Conservation (phyloP, 2,888 invertebrate species). For the Acronicta alni region DNA sequence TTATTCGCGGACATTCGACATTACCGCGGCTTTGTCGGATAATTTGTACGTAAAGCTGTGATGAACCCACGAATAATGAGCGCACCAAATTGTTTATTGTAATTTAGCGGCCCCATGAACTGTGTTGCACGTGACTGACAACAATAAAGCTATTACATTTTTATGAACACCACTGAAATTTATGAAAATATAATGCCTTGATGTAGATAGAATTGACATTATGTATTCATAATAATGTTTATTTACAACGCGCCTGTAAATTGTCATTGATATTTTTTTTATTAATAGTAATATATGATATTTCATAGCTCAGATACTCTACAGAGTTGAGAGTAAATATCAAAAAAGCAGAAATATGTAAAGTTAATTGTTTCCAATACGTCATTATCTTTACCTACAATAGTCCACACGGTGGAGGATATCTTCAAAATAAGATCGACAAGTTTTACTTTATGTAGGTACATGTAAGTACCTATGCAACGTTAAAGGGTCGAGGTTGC, state of each 20-base stretch:
- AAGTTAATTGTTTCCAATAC: not conserved
- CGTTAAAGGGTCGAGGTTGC: constrained; percentile 54
- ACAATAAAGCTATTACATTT: constrained; percentile 82
- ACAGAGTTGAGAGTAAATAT: too few species aligned
- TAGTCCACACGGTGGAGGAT: too few species aligned
- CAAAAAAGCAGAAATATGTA: too few species aligned
- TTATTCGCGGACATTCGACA: constrained; percentile 85
- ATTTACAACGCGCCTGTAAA: constrained; percentile 13
- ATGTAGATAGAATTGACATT: constrained; percentile 59
- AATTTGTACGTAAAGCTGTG: constrained; percentile 82
- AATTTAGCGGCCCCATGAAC: constrained; percentile 81
- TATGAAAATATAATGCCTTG: constrained; percentile 51
- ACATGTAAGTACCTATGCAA: constrained; percentile 20
- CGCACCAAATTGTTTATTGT: constrained; percentile 86
- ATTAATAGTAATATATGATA: constrained; percentile 1
- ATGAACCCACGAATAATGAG: constrained; percentile 85
- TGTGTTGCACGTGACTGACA: constrained; percentile 80
- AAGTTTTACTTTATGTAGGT: constrained; percentile 30
- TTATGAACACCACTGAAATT: constrained; percentile 68
- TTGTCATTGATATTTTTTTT: constrained; percentile 11
- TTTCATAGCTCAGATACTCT: constrained; percentile 1
- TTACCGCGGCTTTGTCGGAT: constrained; percentile 83
- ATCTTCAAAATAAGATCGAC: constrained; percentile 32
- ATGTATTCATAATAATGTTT: constrained; percentile 45
- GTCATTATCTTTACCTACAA: too few species aligned